A percentile compares a stretch with the other conserved stretches of the same genome.
Conservation (phyloP, 2,113 vertebrate genomes). For the Myrmecobius fasciatus region DNA sequence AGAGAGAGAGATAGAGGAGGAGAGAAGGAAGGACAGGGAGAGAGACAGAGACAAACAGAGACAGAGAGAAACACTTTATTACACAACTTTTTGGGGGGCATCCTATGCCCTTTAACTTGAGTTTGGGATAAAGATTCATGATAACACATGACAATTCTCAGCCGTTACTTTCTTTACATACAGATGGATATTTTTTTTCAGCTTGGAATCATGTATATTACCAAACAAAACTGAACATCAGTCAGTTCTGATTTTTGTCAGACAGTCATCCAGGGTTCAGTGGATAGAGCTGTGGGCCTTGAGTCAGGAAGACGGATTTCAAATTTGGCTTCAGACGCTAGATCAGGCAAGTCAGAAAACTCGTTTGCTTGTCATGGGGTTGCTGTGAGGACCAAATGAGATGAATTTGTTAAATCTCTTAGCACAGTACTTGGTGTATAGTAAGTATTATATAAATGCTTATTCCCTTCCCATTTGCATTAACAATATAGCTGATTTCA, state of each 20-base stretch:
- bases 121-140: constrained; percentile 32
- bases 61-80: background rate
- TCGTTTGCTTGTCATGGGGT: background rate
- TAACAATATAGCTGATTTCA: background rate
- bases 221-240: constrained; percentile 37
- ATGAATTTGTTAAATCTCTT: background rate
- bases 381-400: background rate
- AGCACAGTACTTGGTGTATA: background rate
- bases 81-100: too few species aligned
- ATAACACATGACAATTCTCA: constrained; percentile 55
- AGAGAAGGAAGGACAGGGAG: too few species aligned
- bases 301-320: background rate
- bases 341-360: background rate
- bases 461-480: background rate
- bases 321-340: background rate
- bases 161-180: constrained; percentile 34
- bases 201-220: constrained; percentile 26
- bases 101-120: constrained; percentile 26
- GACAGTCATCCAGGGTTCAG: background rate
- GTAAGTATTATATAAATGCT: background rate
- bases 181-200: constrained; percentile 16
- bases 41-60: too few species aligned
- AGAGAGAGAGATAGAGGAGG: too few species aligned
- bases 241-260: constrained; percentile 47
- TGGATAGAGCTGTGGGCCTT: background rate